phyloP scores from a whole-genome alignment of 1,140 invertebrate genomes.

The Zeugodacus cucurbitae region DNA sequence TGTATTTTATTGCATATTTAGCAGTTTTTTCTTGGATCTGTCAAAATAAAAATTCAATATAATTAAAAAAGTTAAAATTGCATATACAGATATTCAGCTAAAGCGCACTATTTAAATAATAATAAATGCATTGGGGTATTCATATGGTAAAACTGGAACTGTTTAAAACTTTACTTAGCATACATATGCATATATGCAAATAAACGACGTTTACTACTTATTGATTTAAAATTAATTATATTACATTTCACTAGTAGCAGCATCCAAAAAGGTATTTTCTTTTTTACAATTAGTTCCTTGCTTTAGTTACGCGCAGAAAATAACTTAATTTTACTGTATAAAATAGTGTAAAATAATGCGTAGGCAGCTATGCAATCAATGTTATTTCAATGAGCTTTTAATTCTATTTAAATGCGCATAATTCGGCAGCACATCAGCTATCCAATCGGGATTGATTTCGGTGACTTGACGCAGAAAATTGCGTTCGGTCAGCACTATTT shows the following conservation, averaged over 20 bases:
- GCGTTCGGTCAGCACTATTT: constrained; percentile 87
- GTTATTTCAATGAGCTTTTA: constrained; percentile 41
- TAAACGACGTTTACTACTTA: neutral
- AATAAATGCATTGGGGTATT: constrained; percentile 27
- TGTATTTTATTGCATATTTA: too few species aligned
- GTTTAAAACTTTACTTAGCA: neutral
- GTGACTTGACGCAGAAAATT: constrained; percentile 84
- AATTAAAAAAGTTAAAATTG: neutral
- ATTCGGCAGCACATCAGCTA: constrained; percentile 71
- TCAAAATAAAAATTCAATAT: too few species aligned
- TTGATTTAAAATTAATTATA: neutral
- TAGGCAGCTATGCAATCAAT: constrained; percentile 25
- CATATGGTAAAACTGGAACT: neutral
- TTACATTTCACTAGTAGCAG: constrained; percentile 1
- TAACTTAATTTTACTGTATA: constrained; percentile 6
- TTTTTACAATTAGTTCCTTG: neutral
- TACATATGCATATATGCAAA: neutral
- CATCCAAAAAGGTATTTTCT: neutral
- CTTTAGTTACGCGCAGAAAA: neutral
- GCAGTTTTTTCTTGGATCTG: too few species aligned
- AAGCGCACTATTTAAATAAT: neutral
- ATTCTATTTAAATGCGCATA: constrained; percentile 55
- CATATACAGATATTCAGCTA: neutral
- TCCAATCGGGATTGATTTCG: constrained; percentile 80
- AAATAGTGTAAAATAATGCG: neutral